Conservation (phyloP, 2,888 invertebrate genomes). For the Alsophila aescularia region DNA sequence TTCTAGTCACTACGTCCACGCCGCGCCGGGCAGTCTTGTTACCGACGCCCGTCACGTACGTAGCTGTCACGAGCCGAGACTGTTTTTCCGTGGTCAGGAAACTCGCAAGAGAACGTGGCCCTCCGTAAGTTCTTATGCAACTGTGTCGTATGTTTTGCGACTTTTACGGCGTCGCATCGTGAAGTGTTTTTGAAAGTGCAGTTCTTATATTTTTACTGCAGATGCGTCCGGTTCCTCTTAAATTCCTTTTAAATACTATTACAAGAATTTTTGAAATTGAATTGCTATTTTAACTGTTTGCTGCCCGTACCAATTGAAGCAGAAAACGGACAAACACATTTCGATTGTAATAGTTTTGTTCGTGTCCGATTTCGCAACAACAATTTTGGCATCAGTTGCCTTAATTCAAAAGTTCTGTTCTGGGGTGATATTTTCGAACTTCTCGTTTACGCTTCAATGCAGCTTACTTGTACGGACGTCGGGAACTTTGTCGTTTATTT, state of each 20-base stretch:
- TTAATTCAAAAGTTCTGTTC: conserved; percentile 60
- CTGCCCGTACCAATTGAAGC: conserved; percentile 30
- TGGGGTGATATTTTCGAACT: conserved; percentile 51
- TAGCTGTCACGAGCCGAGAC: conserved; percentile 56
- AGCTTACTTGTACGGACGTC: conserved; percentile 49
- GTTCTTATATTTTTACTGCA: conserved; percentile 26
- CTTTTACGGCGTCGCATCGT: conserved; percentile 23
- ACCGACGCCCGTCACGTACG: conserved; percentile 64
- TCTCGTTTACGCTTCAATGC: conserved; percentile 48
- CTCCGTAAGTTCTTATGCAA: conserved; percentile 56
- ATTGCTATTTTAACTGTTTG: conserved; percentile 9
- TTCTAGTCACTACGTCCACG: background rate
- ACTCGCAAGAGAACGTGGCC: conserved; percentile 51
- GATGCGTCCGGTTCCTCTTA: conserved; percentile 5
- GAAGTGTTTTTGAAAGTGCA: conserved; percentile 24
- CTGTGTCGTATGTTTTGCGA: conserved; percentile 44
- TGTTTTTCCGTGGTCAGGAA: conserved; percentile 70
- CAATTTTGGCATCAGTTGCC: conserved; percentile 60
- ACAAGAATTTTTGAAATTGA: conserved; percentile 5
- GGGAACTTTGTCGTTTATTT: conserved; percentile 26
- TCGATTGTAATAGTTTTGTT: conserved; percentile 44
- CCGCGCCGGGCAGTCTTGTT: conserved; percentile 46
- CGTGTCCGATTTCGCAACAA: conserved; percentile 46
- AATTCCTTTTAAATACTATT: conserved; percentile 8
- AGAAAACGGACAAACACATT: conserved; percentile 48